These are phyloP conservation scores for Chloromyia formosa DNA, from an alignment of 2,888 invertebrate species.

Conservation along the genomic window DNA sequence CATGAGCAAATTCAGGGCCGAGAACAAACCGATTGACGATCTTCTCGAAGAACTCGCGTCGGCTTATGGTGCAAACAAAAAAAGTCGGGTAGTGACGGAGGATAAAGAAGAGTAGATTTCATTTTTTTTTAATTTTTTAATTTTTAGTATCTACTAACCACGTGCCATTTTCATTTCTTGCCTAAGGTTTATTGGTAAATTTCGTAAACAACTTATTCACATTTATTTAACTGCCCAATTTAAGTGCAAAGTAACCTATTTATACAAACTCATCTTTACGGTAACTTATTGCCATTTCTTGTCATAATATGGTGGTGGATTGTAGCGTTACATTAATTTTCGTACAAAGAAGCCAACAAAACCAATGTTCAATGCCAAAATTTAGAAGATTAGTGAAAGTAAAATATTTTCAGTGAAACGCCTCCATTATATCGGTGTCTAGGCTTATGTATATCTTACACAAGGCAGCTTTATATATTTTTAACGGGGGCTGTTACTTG, in stretches of 20 bases:
- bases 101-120: background rate
- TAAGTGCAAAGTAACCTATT: background rate
- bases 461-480: background rate
- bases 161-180: slow-evolving; percentile 35
- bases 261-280: too few relatives aligned
- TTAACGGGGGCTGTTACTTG: background rate
- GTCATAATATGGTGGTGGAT: slow-evolving; percentile 1
- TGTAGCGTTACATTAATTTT: background rate
- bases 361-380: slow-evolving; percentile 37
- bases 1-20: slow-evolving; percentile 78
- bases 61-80: background rate
- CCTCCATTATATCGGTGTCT: slow-evolving; percentile 10
- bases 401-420: slow-evolving; percentile 7
- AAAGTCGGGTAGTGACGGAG: background rate
- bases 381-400: background rate
- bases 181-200: background rate
- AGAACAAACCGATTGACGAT: slow-evolving; percentile 81
- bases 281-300: too few relatives aligned
- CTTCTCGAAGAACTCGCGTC: slow-evolving; percentile 77
- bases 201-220: background rate
- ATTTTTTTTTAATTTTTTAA: background rate
- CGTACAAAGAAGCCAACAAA: slow-evolving; percentile 20
- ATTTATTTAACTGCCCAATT: background rate
- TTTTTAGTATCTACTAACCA: background rate
- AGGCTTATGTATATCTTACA: background rate